Evolutionary conservation across 2,888 invertebrate genomes (phyloP).

Genomic region (Synergus umbraculus): DNA sequence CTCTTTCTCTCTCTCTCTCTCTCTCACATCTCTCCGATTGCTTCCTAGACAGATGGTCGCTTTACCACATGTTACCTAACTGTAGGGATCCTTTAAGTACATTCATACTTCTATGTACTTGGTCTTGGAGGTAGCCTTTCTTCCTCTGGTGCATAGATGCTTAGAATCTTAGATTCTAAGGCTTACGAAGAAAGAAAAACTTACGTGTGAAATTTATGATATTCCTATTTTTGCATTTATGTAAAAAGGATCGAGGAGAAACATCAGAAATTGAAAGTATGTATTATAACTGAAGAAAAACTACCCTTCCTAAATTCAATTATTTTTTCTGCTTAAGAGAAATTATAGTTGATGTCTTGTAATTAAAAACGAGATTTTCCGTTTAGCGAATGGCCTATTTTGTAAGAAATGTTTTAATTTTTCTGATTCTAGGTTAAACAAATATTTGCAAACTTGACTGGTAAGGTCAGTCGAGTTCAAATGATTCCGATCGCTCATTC

Average conservation of each 20-base stretch:
- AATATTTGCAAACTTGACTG: constrained; percentile 20
- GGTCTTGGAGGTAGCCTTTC: neutral
- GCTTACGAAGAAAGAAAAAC: neutral
- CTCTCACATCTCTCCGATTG: constrained; percentile 10
- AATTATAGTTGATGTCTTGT: neutral
- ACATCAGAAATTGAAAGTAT: too few relatives aligned
- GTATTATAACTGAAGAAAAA: too few relatives aligned
- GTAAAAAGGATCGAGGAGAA: too few relatives aligned
- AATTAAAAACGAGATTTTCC: neutral
- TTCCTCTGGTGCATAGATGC: neutral
- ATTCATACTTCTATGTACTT: constrained; percentile 1
- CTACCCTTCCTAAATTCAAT: neutral
- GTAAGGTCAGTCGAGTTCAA: constrained; percentile 30
- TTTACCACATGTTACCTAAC: constrained; percentile 38
- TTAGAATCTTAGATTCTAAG: neutral
- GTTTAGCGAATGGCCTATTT: neutral
- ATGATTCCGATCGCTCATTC: constrained; percentile 16
- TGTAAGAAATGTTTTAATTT: neutral
- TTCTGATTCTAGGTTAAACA: neutral
- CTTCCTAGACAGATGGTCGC: constrained; percentile 38
- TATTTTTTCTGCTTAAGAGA: neutral
- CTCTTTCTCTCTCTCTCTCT: neutral
- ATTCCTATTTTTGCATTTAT: neutral
- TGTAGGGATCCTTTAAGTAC: constrained; percentile 23
- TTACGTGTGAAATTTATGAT: neutral